Evolutionary conservation across 1,140 invertebrate genomes (phyloP), one percentile per base, ranked within the genome.

Genomic region (Panagrolaimus sp.): DNA sequence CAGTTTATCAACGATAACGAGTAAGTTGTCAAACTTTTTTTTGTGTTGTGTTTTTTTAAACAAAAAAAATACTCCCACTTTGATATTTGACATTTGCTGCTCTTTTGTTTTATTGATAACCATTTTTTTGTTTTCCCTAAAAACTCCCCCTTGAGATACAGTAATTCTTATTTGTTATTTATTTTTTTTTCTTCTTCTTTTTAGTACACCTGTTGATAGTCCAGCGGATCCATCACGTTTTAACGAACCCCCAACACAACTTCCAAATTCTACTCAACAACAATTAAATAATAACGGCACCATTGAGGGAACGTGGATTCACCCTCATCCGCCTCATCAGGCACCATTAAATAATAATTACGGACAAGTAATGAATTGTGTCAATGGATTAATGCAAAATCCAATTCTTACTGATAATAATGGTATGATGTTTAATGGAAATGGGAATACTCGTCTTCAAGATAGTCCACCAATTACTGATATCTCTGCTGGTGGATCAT

Each of bases 391-490:
- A 45, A 17, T 66, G 66, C 43, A 68, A n/a, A 32, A 44, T 43
- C 55, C 70, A 46, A 71, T 70, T 24, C 17, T 63, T 12, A n/a
- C 75, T 7, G 71, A 73, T 43, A 73, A 73, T 43, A 38, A 38
- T 38, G 72, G 65, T 24, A 38, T 71, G 43, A 71, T 71, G 68
- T 71, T 38, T 43, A 45, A 46, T 55, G 47, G 38, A 44, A 68
- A 68, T 47, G 58, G 67, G 8, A 43, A 76, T 26, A 73, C 76
- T 12, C 69, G 77, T 55, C 63, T 79, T 15, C 77, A 76, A 8
- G 77, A 79, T 46, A 77, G 73, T 58, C 78, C 78, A 43, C 79
- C 78, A 38, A 79, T 80, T 26, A 80, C 78, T 15, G 78, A 80
- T 67, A 73, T 73, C n/a, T 79, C 74, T 46, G 79, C 67, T n/a